Base-by-base conservation (phyloP, 1,140 invertebrate species). In the Probaryconus sp. region DNA sequence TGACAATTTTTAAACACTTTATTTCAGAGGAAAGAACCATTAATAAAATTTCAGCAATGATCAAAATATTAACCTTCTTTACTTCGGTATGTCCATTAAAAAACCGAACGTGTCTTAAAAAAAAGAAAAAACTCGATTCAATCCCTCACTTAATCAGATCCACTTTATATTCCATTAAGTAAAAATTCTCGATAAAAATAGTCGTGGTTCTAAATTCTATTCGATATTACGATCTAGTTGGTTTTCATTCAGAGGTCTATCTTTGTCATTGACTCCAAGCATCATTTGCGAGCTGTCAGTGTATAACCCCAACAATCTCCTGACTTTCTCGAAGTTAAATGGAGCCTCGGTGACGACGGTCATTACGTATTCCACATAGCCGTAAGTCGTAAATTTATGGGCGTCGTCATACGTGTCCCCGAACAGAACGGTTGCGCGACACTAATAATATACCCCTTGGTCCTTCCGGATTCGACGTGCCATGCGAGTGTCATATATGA, bases 351-450 rank as follows among this genome's bases (percentile, higher is more conserved):
- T 55, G 47, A 58, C 53, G 45, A 45, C 18, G 33, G 21, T 64
- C 67, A 75, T 75, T 77, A 75, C 20, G 71, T 77, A 79, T 79
- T 79, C 72, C 48, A 43, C 67, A 53, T 68, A 68, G 70, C 69
- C 65, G 69, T 78, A 76, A 79, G 69, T 75, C 53, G 67, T 72
- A 55, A 72, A 79, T 79, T 79, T 79, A 79, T 74, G 72, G 65
- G 60, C 67, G 60, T 68, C 63, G 64, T 73, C 72, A 60, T 74
- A 78, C 72, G 72, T 78, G 61, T 69, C 40, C 76, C 61, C 64
- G 45, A 70, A 60, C 47, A 56, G 64, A 76, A 76, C 60, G 65
- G 40, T 63, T 65, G 70, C 38, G 55, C 56, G 67, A 61, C 67
- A 61, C 48, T 70, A 70, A 70, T 70, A 70, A 63, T 47, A 61